Conservation (phyloP, 2,888 invertebrate species). For the Agrilus cyanescens region DNA sequence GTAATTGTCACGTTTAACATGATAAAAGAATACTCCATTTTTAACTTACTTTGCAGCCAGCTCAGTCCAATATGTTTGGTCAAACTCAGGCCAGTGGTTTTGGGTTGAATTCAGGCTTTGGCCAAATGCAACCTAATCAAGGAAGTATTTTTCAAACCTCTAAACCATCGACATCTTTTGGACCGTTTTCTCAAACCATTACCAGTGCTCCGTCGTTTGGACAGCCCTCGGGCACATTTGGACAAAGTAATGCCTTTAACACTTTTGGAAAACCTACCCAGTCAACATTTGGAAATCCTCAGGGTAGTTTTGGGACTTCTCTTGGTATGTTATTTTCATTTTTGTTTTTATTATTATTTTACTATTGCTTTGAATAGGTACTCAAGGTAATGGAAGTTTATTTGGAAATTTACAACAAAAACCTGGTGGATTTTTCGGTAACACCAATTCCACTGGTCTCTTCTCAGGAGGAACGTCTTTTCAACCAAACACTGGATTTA, state of each 20-base stretch:
- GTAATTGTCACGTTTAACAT: constrained; percentile 17
- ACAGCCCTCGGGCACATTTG: constrained; percentile 24
- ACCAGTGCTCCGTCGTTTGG: constrained; percentile 26
- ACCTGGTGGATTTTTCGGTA: constrained; percentile 44
- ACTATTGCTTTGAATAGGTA: too few species aligned
- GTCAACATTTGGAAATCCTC: constrained; percentile 6
- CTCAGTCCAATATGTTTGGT: constrained; percentile 34
- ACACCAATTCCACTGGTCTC: constrained; percentile 19
- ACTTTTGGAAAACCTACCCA: constrained; percentile 26
- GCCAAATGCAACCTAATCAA: constrained; percentile 15
- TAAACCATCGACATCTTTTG: constrained; percentile 20
- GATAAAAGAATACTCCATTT: constrained; percentile 26
- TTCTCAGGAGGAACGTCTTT: not conserved
- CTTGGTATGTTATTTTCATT: not conserved
- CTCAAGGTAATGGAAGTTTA: constrained; percentile 20
- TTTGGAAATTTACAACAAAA: constrained; percentile 14
- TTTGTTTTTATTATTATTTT: constrained; percentile 11
- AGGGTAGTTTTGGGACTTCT: not conserved
- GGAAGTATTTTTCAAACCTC: constrained; percentile 24
- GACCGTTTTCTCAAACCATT: constrained; percentile 19
- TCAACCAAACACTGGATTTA: constrained; percentile 10
- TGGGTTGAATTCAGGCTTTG: constrained; percentile 21
- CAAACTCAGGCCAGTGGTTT: constrained; percentile 30
- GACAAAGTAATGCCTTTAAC: constrained; percentile 10
- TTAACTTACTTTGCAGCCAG: constrained; percentile 26